These are phyloP conservation scores for Chrysogorgia sp. DNA, from an alignment of 92 coral and sea anemone genomes.

Conservation along the genomic window DNA sequence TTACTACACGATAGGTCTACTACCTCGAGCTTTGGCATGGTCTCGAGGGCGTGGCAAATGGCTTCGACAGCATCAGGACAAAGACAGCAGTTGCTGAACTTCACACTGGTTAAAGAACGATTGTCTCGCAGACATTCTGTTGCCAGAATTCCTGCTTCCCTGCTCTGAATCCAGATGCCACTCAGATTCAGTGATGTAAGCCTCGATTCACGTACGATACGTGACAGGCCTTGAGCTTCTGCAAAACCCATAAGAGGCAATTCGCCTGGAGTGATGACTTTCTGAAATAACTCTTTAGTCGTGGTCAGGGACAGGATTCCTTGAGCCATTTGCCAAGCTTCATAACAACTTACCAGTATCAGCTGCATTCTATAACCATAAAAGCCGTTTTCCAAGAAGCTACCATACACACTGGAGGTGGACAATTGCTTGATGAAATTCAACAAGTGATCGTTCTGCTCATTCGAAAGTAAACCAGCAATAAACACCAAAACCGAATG, in stretches of 20 bases:
- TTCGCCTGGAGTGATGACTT: background rate
- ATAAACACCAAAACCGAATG: background rate
- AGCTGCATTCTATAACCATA: slow-evolving; percentile 18
- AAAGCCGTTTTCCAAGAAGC: background rate
- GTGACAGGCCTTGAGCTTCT: slow-evolving; percentile 11
- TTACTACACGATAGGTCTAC: slow-evolving; percentile 24
- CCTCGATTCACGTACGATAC: background rate
- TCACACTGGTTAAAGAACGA: slow-evolving; percentile 22
- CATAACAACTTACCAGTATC: background rate
- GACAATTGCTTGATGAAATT: background rate
- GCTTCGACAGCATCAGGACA: slow-evolving; percentile 20
- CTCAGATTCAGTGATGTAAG: slow-evolving; percentile 7
- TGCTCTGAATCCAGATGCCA: background rate
- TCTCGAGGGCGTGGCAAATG: background rate
- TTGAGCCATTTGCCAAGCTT: slow-evolving; percentile 8
- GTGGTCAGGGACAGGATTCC: background rate
- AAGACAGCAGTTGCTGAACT: slow-evolving; percentile 36
- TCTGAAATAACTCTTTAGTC: background rate
- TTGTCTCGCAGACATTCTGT: slow-evolving; percentile 58
- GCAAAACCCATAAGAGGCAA: slow-evolving; percentile 11
- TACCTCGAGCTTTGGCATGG: background rate
- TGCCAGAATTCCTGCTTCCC: slow-evolving; percentile 40
- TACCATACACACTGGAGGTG: background rate
- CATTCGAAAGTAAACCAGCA: slow-evolving; percentile 8
- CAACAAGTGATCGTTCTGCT: background rate